Base-by-base conservation (phyloP, 2,113 vertebrate genomes). In the Cairina moschata region DNA sequence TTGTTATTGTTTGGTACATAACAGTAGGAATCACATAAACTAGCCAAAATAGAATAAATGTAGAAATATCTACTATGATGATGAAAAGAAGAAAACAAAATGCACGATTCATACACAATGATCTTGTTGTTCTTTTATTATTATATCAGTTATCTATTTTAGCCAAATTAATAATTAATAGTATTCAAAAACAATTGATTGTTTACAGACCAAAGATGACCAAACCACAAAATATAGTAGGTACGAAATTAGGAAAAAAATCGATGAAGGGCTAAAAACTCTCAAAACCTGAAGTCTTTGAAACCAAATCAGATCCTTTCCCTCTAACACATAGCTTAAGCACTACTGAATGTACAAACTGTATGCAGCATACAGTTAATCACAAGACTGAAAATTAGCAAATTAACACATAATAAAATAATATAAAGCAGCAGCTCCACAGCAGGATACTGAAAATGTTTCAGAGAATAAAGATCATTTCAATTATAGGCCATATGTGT, bases 361-460 rank as follows among this genome's bases (percentile, higher is more conserved):
- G 2, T 65, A 28, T 1, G 2, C 18, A 58, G 16, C 31, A 74
- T 34, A 77, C 17, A 67, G 67, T 80, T 88, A 86, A 63, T 29
- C 13, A 29, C 13, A 83, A 36, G 65, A 83, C n/a, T 71, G 52
- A 86, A 83, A 26, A 88, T 90, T 83, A 91, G 8, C 10, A 91
- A 94, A 96, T 83, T 94, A 88, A 90, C 86, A 12, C 40, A 68
- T 86, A 93, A 93, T 77, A 86, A 89, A 86, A 89, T 74, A 67
- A 68, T 72, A 88, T 22, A 42, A 86, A 79, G n/a, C 11, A 90
- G 1, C 25, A 92, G 3, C 91, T 96, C 38, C 79, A 54, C 90
- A 91, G 82, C 72, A 96, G 90, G 87, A 83, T 77, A 42, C n/a
- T 54, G 68, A 59, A 77, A 77, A 77, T 80, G 23, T 95, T 93